These are phyloP conservation scores for Gerris lacustris DNA, from an alignment of 2,888 invertebrate genomes.

Conservation along the genomic window DNA sequence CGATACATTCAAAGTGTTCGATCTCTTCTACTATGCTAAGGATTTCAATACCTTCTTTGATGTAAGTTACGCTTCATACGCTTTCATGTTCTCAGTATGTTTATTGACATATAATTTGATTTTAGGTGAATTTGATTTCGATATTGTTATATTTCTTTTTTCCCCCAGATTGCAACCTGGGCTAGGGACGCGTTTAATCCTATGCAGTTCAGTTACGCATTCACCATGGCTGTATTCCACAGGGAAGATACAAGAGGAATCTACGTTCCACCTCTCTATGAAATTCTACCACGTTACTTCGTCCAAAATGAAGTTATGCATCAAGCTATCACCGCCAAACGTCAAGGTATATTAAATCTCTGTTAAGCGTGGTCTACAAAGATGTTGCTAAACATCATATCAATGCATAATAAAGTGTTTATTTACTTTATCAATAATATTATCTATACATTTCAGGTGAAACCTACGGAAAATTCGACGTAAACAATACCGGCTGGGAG, in stretches of 20 bases:
- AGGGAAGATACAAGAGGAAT: slow-evolving; percentile 43
- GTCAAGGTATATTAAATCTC: neutral
- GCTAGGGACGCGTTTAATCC: slow-evolving; percentile 45
- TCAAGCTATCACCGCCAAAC: neutral
- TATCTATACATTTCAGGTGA: neutral
- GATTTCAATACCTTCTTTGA: slow-evolving; percentile 54
- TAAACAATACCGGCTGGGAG: slow-evolving; percentile 27
- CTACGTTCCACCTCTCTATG: slow-evolving; percentile 46
- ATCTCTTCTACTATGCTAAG: slow-evolving; percentile 54
- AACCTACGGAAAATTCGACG: slow-evolving; percentile 17
- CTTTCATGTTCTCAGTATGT: neutral
- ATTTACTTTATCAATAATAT: too few species aligned
- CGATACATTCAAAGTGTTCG: slow-evolving; percentile 51
- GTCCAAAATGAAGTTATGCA: slow-evolving; percentile 27
- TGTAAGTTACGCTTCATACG: slow-evolving; percentile 17
- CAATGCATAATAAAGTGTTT: too few species aligned
- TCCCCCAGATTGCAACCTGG: slow-evolving; percentile 41
- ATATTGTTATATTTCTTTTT: neutral
- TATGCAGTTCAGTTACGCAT: slow-evolving; percentile 46
- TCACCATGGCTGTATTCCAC: slow-evolving; percentile 44
- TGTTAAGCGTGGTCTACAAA: too few species aligned
- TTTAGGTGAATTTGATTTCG: neutral
- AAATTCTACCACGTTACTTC: slow-evolving; percentile 40
- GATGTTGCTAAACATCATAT: too few species aligned
- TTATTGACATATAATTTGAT: neutral